Evolutionary conservation across 2,113 vertebrate species (phyloP).

Genomic region (Balaenoptera acutorostrata): DNA sequence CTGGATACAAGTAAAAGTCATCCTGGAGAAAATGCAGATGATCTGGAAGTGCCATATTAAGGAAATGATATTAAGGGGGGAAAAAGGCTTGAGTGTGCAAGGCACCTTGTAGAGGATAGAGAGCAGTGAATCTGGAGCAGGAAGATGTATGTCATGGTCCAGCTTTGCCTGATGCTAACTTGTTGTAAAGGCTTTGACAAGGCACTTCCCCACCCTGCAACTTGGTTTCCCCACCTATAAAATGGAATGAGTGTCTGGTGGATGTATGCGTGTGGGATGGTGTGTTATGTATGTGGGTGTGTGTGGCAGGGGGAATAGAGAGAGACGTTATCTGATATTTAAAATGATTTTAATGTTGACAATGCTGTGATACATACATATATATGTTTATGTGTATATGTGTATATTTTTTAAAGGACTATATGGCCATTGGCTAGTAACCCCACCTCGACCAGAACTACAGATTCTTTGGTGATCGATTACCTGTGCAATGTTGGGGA

Average conservation of each 20-base stretch:
- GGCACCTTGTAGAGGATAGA: not conserved
- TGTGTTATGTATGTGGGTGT: no score
- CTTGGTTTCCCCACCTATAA: not conserved
- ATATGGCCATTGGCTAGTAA: not conserved
- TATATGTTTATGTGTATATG: not conserved
- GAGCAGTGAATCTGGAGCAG: not conserved
- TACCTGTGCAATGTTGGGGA: not conserved
- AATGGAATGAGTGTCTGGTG: not conserved
- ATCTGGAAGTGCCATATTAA: not conserved
- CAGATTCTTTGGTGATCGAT: not conserved
- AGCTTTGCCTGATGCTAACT: not conserved
- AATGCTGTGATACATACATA: not conserved
- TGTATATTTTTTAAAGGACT: not conserved
- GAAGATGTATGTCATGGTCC: not conserved
- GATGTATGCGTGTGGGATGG: not conserved
- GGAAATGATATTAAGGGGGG: no score
- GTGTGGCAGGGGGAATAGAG: not conserved
- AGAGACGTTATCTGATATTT: not conserved
- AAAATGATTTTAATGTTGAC: not conserved
- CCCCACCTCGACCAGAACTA: not conserved
- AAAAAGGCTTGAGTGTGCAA: not conserved
- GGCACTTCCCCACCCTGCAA: not conserved
- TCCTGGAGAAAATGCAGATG: conserved; percentile 11
- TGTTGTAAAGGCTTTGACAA: not conserved
- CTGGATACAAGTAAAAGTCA: conserved; percentile 8